A percentile compares a stretch with the other conserved stretches of the same genome.
These are phyloP conservation scores for Neodon shergylaensis DNA, from an alignment of 2,113 vertebrate genomes.

Conservation along the genomic window DNA sequence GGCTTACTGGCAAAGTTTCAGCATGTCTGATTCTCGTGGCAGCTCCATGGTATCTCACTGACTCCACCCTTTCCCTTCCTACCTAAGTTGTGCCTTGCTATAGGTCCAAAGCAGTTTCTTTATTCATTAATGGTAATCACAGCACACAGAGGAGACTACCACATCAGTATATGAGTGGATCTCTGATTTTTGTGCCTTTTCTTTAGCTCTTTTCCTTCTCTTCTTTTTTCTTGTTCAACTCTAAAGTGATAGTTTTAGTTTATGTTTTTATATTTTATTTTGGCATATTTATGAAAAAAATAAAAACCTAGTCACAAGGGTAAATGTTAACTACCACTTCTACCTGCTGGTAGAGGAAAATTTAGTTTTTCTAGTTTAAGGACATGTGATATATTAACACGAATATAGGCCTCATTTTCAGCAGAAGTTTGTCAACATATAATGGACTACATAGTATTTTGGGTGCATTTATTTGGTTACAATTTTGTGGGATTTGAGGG, in stretches of 20 bases:
- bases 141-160: no score
- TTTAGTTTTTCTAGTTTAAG: not conserved
- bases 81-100: no score
- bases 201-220: not conserved
- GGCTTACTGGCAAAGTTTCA: no score
- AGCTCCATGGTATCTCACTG: no score
- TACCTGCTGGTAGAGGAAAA: not conserved
- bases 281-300: not conserved
- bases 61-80: no score
- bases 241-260: not conserved
- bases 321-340: not conserved
- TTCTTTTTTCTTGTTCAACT: not conserved
- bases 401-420: not conserved
- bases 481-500: not conserved
- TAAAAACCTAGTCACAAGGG: not conserved
- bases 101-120: no score
- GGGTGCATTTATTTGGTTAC: not conserved
- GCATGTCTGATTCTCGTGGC: no score
- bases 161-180: no score
- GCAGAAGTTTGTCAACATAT: not conserved
- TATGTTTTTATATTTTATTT: not conserved
- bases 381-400: not conserved
- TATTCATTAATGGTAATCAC: no score
- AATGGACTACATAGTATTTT: not conserved
- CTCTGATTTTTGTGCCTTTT: not conserved